Evolutionary conservation across 2,888 invertebrate species (phyloP), one percentile per base, ranked within the genome.

Genomic region (Platyscelio sp.): DNA sequence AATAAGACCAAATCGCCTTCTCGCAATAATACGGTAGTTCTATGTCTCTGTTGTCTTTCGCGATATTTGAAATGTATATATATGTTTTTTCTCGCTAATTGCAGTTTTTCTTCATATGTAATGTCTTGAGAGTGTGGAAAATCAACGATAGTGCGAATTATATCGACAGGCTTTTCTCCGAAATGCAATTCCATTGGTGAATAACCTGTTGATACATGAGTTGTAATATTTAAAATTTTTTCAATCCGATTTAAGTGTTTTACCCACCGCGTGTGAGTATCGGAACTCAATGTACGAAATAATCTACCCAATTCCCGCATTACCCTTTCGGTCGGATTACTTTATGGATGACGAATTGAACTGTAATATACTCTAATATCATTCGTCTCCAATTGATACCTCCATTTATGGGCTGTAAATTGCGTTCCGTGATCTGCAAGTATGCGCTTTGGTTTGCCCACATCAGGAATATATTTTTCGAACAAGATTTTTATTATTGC

Each of bases 341-440:
- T 77, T 54, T 88, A 81, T 3, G 87, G 88, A 43, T 88, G 86
- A 9, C 88, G 46, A 13, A 88, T 83, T 0, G 85, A 83, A 13
- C 77, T 79, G 46, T 26, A 83, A 11, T 46, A n/a, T n/a, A n/a
- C n/a, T n/a, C n/a, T n/a, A n/a, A n/a, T n/a, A n/a, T n/a, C n/a
- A n/a, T n/a, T n/a, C n/a, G n/a, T n/a, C n/a, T n/a, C n/a, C n/a
- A n/a, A n/a, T n/a, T n/a, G n/a, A n/a, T n/a, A n/a, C n/a, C n/a
- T n/a, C n/a, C n/a, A n/a, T n/a, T n/a, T n/a, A n/a, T n/a, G n/a
- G n/a, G n/a, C n/a, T n/a, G n/a, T n/a, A n/a, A n/a, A n/a, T 11
- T 33, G 33, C 6, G 33, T 33, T 7, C 33, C 5, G 33, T 33
- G 33, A 33, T 33, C 33, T 11, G 5, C 5, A 33, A 33, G 33